Evolutionary conservation across 1,140 invertebrate genomes (phyloP), one percentile per base, ranked within the genome.

Genomic region (Neodiprion lecontei): DNA sequence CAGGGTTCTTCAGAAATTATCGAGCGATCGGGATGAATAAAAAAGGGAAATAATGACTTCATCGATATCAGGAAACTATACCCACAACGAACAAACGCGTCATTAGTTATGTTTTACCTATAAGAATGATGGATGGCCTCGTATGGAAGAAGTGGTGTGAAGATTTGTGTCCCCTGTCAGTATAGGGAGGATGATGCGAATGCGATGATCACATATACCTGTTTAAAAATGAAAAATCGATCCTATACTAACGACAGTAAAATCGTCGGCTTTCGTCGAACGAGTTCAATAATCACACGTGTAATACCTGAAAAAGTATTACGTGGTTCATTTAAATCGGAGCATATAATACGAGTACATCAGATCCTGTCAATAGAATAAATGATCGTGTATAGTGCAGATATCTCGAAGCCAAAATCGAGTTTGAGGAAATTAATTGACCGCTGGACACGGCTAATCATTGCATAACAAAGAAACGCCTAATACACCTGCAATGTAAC

Each of bases 151-250:
- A 69, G 28, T 40, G 70, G 70, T 50, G 70, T 48, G 70, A 71
- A 71, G 21, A 71, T 48, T 48, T 17, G 28, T 71, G 70, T 71
- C 70, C 48, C 48, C 48, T 71, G 70, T 71, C 70, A 71, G 40
- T 50, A 48, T 49, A 12, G 70, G 48, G 14, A 48, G 69, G 53
- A 61, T 74, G 66, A 72, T 69, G 67, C 72, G 61, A 71, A 74
- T 70, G 72, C 72, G 69, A 68, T 72, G 76, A 75, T 78, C 75
- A 79, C 73, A 72, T 40, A 40, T 40, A 40, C 28, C 28, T 40
- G 28, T 11, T 79, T 65, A 50, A 79, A 75, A 77, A 79, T 77
- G 65, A 75, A 48, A 65, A 72, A 81, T 73, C 69, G 77, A 75
- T 70, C 11, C 11, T 14, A 61, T 61, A 61, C 53, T 5, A 61